Conservation (phyloP, 2,888 invertebrate species). For the Rhaphigaster nebulosa region DNA sequence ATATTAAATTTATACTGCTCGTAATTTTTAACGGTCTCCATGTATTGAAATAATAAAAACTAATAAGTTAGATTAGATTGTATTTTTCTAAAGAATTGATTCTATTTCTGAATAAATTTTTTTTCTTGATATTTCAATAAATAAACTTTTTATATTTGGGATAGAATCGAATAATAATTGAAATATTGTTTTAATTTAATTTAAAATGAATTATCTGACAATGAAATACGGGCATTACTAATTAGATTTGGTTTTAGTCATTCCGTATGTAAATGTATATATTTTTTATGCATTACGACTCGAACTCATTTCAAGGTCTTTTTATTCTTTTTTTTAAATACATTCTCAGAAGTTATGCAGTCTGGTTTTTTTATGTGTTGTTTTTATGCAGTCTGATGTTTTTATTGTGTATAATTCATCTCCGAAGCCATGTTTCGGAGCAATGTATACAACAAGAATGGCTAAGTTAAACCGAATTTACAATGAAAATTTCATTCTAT, state of each 20-base stretch:
- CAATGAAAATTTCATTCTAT: too few species aligned
- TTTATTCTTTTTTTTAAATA: background rate
- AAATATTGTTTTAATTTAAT: background rate
- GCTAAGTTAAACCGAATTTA: too few species aligned
- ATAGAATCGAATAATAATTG: background rate
- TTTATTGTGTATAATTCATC: too few species aligned
- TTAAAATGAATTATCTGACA: background rate
- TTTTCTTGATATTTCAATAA: background rate
- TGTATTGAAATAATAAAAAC: background rate
- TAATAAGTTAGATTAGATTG: background rate
- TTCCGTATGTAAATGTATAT: background rate
- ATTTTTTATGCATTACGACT: background rate
- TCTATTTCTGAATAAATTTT: background rate
- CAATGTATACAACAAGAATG: too few species aligned
- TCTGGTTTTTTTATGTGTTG: too few species aligned
- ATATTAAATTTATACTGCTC: background rate
- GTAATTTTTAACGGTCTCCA: background rate
- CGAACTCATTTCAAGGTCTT: background rate
- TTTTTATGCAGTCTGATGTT: too few species aligned
- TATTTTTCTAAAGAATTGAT: background rate
- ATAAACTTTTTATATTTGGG: background rate
- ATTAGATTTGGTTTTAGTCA: background rate
- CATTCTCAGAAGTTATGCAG: background rate
- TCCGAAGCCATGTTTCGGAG: too few species aligned
- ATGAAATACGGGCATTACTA: background rate